These are phyloP conservation scores for Diogma glabrata DNA, from an alignment of 2,888 invertebrate genomes.

Conservation along the genomic window DNA sequence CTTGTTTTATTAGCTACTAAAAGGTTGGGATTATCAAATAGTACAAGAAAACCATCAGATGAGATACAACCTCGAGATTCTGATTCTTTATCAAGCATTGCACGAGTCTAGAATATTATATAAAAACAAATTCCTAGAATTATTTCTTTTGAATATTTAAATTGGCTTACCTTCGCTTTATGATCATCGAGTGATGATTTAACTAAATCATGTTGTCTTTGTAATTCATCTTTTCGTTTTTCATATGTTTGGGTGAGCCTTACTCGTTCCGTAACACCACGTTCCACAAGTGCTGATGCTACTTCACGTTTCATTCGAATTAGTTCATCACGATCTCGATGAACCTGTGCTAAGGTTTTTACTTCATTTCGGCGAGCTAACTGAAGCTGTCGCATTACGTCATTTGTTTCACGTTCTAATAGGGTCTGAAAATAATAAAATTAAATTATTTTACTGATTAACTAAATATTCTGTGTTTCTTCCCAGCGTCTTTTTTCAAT, in stretches of 20 bases:
- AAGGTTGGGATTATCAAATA: constrained; percentile 26
- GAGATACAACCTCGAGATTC: constrained; percentile 32
- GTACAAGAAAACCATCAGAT: constrained; percentile 32
- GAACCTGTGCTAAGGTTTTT: constrained; percentile 72
- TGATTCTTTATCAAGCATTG: constrained; percentile 34
- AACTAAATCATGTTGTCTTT: constrained; percentile 67
- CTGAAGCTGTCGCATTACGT: constrained; percentile 70
- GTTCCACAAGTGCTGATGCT: constrained; percentile 55
- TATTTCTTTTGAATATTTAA: neutral
- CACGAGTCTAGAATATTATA: constrained; percentile 28
- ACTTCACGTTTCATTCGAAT: constrained; percentile 44
- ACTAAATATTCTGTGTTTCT: no score
- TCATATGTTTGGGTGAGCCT: constrained; percentile 67
- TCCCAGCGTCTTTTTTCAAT: no score
- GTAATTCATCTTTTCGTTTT: constrained; percentile 60
- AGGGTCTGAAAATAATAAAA: constrained; percentile 35
- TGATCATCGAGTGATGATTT: constrained; percentile 55
- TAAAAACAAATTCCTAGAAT: neutral
- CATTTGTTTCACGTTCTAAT: constrained; percentile 57
- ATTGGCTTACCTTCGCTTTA: constrained; percentile 43
- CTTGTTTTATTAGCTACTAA: neutral
- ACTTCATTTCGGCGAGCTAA: constrained; percentile 77
- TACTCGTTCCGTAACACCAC: constrained; percentile 81
- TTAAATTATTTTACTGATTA: neutral
- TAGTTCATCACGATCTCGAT: constrained; percentile 84